These are phyloP conservation scores for Empidonax traillii DNA, from an alignment of 2,113 vertebrate genomes.

Conservation along the genomic window DNA sequence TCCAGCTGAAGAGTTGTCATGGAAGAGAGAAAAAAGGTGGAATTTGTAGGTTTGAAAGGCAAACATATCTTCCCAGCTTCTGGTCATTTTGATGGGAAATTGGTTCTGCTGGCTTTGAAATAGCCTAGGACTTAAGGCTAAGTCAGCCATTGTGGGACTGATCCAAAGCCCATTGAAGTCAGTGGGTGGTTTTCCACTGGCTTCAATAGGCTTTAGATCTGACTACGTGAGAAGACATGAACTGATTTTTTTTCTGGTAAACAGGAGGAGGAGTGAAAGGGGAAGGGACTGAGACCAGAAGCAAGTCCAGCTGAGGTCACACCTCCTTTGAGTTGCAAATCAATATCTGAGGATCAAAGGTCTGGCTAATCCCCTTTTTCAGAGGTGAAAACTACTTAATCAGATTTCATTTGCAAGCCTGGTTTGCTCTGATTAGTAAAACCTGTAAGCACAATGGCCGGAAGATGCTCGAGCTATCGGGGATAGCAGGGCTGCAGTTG, in stretches of 20 bases:
- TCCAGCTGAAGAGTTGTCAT: conserved; percentile 32
- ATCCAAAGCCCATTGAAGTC: conserved; percentile 63
- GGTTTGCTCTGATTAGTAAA: conserved; percentile 74
- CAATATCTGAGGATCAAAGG: conserved; percentile 80
- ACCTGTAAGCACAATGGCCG: conserved; percentile 69
- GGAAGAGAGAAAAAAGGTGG: conserved; percentile 39
- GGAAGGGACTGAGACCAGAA: conserved; percentile 73
- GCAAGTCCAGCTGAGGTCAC: conserved; percentile 77
- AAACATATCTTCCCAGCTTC: conserved; percentile 69
- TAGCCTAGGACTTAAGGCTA: conserved; percentile 53
- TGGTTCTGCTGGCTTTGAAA: conserved; percentile 70
- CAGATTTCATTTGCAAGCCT: conserved; percentile 71
- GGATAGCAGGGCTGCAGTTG: neutral
- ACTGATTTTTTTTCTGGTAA: conserved; percentile 70
- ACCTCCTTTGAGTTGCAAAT: conserved; percentile 84
- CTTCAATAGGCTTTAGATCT: conserved; percentile 61
- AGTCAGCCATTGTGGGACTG: conserved; percentile 70
- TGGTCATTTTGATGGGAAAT: conserved; percentile 67
- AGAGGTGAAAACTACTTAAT: conserved; percentile 80
- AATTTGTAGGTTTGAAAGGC: conserved; percentile 67
- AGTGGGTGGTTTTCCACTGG: conserved; percentile 63
- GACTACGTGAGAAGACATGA: conserved; percentile 70
- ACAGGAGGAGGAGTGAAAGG: conserved; percentile 67
- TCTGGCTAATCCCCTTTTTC: conserved; percentile 78
- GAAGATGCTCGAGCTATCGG: conserved; percentile 67